phyloP scores from a whole-genome alignment of 2,888 invertebrate genomes.

The Muscina levida region DNA sequence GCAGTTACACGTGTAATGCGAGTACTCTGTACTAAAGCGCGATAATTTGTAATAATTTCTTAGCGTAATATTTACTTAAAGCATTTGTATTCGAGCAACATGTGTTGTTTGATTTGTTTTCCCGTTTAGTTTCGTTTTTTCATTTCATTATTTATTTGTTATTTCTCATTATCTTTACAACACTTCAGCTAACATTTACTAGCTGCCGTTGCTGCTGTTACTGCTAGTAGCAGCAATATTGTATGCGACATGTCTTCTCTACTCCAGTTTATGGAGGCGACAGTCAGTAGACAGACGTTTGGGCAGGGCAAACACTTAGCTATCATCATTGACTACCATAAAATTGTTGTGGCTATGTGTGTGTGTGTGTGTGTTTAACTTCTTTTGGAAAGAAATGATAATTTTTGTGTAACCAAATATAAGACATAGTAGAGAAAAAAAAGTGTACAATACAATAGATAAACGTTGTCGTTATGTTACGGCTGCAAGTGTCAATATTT shows the following conservation, averaged over 20 bases:
- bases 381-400: slow-evolving; percentile 24
- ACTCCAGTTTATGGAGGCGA: slow-evolving; percentile 49
- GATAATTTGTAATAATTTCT: slow-evolving; percentile 49
- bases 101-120: slow-evolving; percentile 28
- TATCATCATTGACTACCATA: slow-evolving; percentile 62
- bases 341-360: too few relatives aligned
- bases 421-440: neutral
- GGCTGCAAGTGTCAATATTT: slow-evolving; percentile 65
- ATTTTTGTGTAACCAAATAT: slow-evolving; percentile 35
- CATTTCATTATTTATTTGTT: neutral
- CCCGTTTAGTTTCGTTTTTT: neutral
- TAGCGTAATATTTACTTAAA: slow-evolving; percentile 50
- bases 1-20: neutral
- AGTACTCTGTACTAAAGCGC: neutral
- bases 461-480: slow-evolving; percentile 35
- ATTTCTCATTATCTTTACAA: slow-evolving; percentile 34
- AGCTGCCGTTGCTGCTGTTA: slow-evolving; percentile 11
- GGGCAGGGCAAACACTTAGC: slow-evolving; percentile 56
- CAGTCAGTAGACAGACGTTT: slow-evolving; percentile 55
- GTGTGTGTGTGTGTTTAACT: neutral
- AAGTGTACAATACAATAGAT: neutral
- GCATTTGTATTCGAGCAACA: slow-evolving; percentile 1
- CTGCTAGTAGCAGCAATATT: neutral
- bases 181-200: slow-evolving; percentile 24
- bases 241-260: too few relatives aligned